These are phyloP conservation scores for Neoarius graeffei DNA, from an alignment of 2,113 vertebrate genomes.

Conservation along the genomic window DNA sequence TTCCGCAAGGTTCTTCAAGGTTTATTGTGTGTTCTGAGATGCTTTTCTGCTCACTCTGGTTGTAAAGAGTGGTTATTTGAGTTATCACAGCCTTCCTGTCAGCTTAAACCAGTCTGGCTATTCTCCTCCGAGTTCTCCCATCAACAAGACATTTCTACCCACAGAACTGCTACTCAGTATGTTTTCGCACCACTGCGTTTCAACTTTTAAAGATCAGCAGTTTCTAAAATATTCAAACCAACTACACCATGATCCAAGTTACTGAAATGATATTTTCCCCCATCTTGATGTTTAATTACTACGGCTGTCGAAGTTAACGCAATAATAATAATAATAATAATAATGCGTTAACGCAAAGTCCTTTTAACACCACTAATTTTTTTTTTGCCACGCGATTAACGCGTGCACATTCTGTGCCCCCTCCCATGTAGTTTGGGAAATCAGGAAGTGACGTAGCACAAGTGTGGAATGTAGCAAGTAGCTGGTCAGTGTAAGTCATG, in stretches of 20 bases:
- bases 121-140: not conserved
- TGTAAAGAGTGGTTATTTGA: not conserved
- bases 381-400: too few relatives aligned
- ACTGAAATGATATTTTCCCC: not conserved
- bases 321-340: too few relatives aligned
- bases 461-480: too few relatives aligned
- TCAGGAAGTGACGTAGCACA: too few relatives aligned
- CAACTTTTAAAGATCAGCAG: not conserved
- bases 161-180: not conserved
- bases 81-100: not conserved
- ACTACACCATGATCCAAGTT: not conserved
- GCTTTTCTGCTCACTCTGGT: not conserved
- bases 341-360: too few relatives aligned
- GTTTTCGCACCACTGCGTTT: not conserved
- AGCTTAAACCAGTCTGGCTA: not conserved
- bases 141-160: not conserved
- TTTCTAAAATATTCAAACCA: too few relatives aligned
- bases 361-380: too few relatives aligned
- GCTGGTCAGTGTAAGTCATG: too few relatives aligned
- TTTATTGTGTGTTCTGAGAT: too few relatives aligned
- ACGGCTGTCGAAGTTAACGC: too few relatives aligned
- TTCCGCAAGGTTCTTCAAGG: not conserved
- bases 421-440: too few relatives aligned
- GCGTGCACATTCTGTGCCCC: too few relatives aligned
- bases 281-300: not conserved